Percentiles rank a stretch among this genome's conserved stretches.
These are phyloP conservation scores for Pocillopora grandis DNA, from an alignment of 92 coral and sea anemone species.

Conservation along the genomic window DNA sequence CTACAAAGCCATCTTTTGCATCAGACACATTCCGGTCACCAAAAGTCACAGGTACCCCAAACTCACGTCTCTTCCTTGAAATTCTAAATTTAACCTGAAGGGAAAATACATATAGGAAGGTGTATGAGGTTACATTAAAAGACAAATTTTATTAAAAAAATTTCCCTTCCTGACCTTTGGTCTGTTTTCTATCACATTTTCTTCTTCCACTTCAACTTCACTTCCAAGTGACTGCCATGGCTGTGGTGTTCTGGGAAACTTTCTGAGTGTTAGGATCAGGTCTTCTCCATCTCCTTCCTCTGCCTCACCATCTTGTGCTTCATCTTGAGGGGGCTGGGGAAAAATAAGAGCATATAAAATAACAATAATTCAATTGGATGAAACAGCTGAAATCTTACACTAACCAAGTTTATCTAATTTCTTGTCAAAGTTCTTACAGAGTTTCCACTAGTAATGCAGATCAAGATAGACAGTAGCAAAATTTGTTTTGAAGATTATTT, in stretches of 20 bases:
- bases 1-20: slow-evolving; percentile 92
- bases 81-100: slow-evolving; percentile 84
- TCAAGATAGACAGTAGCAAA: too few species aligned
- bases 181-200: slow-evolving; percentile 79
- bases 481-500: too few species aligned
- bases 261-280: slow-evolving; percentile 47
- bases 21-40: slow-evolving; percentile 80
- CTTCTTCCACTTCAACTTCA: slow-evolving; percentile 92
- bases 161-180: slow-evolving; percentile 65
- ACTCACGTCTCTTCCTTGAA: slow-evolving; percentile 90
- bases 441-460: too few species aligned
- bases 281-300: slow-evolving; percentile 74
- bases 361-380: background rate
- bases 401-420: too few species aligned
- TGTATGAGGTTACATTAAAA: background rate
- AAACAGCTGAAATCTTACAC: too few species aligned
- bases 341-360: background rate
- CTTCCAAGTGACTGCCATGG: slow-evolving; percentile 98
- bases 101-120: background rate
- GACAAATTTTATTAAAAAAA: background rate
- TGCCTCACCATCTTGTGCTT: slow-evolving; percentile 49
- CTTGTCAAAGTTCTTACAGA: too few species aligned
- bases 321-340: slow-evolving; percentile 63
- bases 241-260: slow-evolving; percentile 89
- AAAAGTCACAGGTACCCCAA: slow-evolving; percentile 88